Conservation (phyloP, 53 echinoderm and acorn worm species). For the Crossaster papposus region DNA sequence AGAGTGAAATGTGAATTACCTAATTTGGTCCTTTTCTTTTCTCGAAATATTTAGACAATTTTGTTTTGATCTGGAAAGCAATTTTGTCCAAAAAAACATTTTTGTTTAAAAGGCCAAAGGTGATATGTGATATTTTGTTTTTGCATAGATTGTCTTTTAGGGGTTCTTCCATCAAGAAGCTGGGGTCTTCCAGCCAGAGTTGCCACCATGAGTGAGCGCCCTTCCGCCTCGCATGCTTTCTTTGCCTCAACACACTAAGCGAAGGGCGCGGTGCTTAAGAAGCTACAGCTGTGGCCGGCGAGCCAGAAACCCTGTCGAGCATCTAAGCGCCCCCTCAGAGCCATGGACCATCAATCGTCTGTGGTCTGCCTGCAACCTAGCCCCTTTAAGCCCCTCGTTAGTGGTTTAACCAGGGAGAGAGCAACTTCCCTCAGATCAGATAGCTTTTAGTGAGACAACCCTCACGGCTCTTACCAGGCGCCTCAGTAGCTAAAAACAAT, state of each 20-base stretch:
- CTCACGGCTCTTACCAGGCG: conserved; percentile 62
- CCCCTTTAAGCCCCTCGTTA: conserved; percentile 62
- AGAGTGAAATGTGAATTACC: not conserved
- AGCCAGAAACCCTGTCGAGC: conserved; percentile 53
- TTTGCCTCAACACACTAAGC: too few relatives aligned
- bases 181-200: conserved; percentile 54
- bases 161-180: conserved; percentile 22
- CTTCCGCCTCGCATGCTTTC: conserved; percentile 36
- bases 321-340: conserved; percentile 46
- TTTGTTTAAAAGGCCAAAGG: not conserved
- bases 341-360: conserved; percentile 41
- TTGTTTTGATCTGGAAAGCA: not conserved
- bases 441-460: conserved; percentile 71
- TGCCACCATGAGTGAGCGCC: conserved; percentile 43
- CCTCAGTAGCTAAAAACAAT: conserved; percentile 54
- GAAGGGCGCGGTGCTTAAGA: conserved; percentile 7
- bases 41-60: not conserved
- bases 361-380: conserved; percentile 31
- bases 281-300: conserved; percentile 24
- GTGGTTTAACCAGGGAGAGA: conserved; percentile 41
- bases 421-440: conserved; percentile 50
- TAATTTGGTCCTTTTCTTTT: not conserved
- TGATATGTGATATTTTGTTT: not conserved
- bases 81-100: not conserved
- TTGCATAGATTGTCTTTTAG: conserved; percentile 29